Evolutionary conservation across 2,113 vertebrate species (phyloP).

Genomic region (Mesembrinibis cayennensis): DNA sequence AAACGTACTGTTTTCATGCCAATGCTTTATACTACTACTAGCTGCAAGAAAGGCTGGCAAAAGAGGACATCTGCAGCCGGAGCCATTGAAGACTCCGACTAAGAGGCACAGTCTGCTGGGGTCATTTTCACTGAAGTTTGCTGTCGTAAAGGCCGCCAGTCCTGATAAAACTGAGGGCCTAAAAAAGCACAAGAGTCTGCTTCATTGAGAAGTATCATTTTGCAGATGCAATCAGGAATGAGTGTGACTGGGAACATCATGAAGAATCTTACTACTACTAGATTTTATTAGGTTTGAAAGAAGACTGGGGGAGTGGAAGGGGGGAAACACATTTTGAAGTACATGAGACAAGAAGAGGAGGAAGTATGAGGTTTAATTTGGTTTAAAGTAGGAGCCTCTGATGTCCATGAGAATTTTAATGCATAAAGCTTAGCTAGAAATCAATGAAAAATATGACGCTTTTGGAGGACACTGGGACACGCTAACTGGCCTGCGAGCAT

Average conservation of each 20-base stretch:
- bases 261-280: neutral
- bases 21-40: neutral
- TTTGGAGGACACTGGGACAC: neutral
- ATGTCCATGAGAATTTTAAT: neutral
- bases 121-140: neutral
- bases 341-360: neutral
- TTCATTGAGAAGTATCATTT: neutral
- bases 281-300: neutral
- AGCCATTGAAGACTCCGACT: neutral
- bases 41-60: neutral
- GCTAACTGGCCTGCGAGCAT: fast-evolving
- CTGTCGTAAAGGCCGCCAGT: neutral
- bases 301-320: neutral
- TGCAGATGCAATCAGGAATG: neutral
- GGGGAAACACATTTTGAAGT: neutral
- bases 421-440: neutral
- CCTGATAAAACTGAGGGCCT: neutral
- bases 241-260: neutral
- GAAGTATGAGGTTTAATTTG: neutral
- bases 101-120: neutral
- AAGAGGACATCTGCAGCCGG: neutral
- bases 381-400: neutral
- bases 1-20: neutral
- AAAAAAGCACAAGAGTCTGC: neutral
- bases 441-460: neutral